Evolutionary conservation across 1,140 invertebrate genomes (phyloP).

Genomic region (Diabrotica undecimpunctata): DNA sequence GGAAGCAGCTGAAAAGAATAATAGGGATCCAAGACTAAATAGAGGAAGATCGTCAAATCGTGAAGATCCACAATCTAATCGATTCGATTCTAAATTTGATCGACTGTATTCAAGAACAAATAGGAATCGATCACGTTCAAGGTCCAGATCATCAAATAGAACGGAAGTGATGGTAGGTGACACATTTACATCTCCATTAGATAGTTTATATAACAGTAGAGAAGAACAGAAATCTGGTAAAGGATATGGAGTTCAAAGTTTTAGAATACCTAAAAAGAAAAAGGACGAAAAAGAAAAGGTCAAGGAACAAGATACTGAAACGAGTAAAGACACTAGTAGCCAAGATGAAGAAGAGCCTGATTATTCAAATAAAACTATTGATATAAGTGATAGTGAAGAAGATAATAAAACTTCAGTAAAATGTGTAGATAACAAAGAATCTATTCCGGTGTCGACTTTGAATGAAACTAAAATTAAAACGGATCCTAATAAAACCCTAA

Average conservation of each 20-base stretch:
- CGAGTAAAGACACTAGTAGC: background rate
- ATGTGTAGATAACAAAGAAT: constrained; percentile 7
- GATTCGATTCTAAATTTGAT: constrained; percentile 28
- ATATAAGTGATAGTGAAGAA: background rate
- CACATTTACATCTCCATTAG: constrained; percentile 48
- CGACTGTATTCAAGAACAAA: constrained; percentile 28
- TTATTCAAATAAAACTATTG: background rate
- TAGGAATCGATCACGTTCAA: constrained; percentile 18
- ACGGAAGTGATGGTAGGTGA: constrained; percentile 20
- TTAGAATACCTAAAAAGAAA: constrained; percentile 64
- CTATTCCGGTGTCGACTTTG: background rate
- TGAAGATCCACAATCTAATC: no score
- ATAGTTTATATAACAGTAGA: constrained; percentile 56
- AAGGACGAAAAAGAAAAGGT: constrained; percentile 13
- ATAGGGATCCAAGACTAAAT: constrained; percentile 22
- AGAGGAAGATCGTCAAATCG: constrained; percentile 6
- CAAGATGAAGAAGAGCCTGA: background rate
- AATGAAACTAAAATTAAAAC: constrained; percentile 1
- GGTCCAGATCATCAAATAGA: constrained; percentile 7
- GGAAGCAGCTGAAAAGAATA: constrained; percentile 9
- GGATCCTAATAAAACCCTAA: background rate
- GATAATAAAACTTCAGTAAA: background rate
- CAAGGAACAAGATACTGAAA: background rate
- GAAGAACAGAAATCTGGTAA: constrained; percentile 46
- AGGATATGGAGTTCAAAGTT: constrained; percentile 59